Evolutionary conservation across 2,888 invertebrate species (phyloP).

Genomic region (Sinelater perroti): DNA sequence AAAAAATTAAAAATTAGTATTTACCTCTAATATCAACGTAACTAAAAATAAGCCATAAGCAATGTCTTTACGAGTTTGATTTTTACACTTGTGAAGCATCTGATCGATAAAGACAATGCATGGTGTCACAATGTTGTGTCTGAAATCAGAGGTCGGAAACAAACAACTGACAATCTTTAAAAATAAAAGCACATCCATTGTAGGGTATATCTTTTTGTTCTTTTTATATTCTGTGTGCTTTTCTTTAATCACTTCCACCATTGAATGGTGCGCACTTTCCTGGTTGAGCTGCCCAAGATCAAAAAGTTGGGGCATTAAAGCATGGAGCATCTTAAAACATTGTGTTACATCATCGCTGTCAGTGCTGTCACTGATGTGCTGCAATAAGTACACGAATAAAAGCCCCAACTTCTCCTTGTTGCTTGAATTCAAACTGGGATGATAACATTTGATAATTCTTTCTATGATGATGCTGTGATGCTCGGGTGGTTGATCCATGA

Average conservation of each 20-base stretch:
- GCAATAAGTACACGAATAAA: conserved; percentile 79
- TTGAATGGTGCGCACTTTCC: conserved; percentile 70
- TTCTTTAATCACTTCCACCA: conserved; percentile 76
- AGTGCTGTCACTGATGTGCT: conserved; percentile 78
- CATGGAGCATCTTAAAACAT: conserved; percentile 69
- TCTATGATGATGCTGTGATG: conserved; percentile 78
- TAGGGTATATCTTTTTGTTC: conserved; percentile 69
- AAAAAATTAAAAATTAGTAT: conserved; percentile 27
- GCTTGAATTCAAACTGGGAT: conserved; percentile 79
- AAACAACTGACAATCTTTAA: conserved; percentile 83
- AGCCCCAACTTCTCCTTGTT: conserved; percentile 80
- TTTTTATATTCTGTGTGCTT: conserved; percentile 73
- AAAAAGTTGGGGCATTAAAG: conserved; percentile 65
- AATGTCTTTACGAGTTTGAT: conserved; percentile 73
- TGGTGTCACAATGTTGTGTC: conserved; percentile 91
- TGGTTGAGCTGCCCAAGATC: conserved; percentile 78
- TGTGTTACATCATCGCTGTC: conserved; percentile 59
- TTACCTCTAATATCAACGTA: conserved; percentile 76
- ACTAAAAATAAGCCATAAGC: conserved; percentile 80
- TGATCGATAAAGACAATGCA: conserved; percentile 83
- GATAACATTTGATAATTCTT: conserved; percentile 87
- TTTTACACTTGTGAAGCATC: conserved; percentile 72
- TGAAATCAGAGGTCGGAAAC: conserved; percentile 90
- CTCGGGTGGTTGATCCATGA: conserved; percentile 68
- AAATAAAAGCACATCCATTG: conserved; percentile 76